Evolutionary conservation across 2,797 vertebrate species (phyloP).

Genomic region (Syngnathus acus): DNA sequence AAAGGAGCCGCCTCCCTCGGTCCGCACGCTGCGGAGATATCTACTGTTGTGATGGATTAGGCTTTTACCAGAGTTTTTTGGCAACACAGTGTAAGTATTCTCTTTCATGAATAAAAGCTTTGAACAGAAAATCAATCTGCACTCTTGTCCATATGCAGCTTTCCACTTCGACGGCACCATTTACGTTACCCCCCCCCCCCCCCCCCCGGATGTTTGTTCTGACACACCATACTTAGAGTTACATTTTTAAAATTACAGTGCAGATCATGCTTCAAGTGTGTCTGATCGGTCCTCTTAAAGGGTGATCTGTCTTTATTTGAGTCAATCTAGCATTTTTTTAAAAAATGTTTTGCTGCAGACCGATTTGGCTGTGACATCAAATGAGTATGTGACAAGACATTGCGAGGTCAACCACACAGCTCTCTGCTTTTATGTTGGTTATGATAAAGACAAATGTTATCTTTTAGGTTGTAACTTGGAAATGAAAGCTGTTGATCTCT

Average conservation of each 20-base stretch:
- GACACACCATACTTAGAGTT: not conserved
- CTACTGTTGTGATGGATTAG: not conserved
- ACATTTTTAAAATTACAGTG: not conserved
- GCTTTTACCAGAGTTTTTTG: not conserved
- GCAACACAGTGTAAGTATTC: not conserved
- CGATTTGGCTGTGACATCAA: not conserved
- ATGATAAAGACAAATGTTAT: not conserved
- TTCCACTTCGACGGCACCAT: not conserved
- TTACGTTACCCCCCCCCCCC: not conserved
- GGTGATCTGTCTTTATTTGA: slow-evolving; percentile 27
- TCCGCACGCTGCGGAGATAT: not conserved
- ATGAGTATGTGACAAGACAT: not conserved
- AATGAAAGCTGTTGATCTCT: not conserved
- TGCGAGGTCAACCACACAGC: no score
- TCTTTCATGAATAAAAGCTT: not conserved
- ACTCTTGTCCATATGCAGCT: not conserved
- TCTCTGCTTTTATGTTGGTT: not conserved
- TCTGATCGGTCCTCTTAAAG: not conserved
- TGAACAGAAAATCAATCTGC: not conserved
- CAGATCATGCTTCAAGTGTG: not conserved
- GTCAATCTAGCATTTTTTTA: slow-evolving; percentile 13
- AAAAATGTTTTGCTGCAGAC: not conserved
- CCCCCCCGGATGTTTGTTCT: no score
- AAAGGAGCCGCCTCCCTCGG: not conserved
- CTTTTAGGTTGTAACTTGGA: not conserved